These are phyloP conservation scores for Acrobasis consociella DNA, from an alignment of 2,888 invertebrate species.

Conservation along the genomic window DNA sequence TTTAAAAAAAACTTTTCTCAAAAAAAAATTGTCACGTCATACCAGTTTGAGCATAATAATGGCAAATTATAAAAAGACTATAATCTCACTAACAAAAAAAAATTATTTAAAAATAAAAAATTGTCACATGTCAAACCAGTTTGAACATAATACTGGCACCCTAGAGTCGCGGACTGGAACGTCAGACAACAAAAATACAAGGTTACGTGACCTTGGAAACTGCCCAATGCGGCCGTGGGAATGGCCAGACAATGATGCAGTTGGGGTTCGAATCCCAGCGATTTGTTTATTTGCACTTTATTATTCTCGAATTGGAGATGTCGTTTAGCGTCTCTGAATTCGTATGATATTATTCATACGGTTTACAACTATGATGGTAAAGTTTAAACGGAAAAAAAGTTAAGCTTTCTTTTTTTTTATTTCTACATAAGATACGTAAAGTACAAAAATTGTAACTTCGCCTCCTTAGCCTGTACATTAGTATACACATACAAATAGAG, in stretches of 20 bases:
- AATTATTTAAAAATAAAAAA: slow-evolving; percentile 3
- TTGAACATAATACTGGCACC: slow-evolving; percentile 22
- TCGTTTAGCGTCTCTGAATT: too few relatives aligned
- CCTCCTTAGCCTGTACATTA: too few relatives aligned
- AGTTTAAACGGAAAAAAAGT: too few relatives aligned
- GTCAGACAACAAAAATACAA: slow-evolving; percentile 31
- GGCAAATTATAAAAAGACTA: too few relatives aligned
- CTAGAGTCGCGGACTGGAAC: slow-evolving; percentile 18
- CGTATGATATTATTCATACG: too few relatives aligned
- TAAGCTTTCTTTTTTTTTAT: too few relatives aligned
- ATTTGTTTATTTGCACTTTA: not conserved
- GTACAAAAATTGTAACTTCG: too few relatives aligned
- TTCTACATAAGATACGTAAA: too few relatives aligned
- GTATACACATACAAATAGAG: too few relatives aligned
- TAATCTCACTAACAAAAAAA: too few relatives aligned
- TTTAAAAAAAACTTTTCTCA: not conserved
- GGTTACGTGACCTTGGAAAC: slow-evolving; percentile 38
- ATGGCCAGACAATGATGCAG: slow-evolving; percentile 33
- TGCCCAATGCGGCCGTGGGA: slow-evolving; percentile 37
- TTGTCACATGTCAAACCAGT: slow-evolving; percentile 14
- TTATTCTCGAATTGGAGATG: not conserved
- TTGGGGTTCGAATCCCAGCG: slow-evolving; percentile 22
- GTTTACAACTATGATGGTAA: too few relatives aligned
- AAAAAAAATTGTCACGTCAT: slow-evolving; percentile 10
- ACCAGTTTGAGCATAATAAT: slow-evolving; percentile 20